A percentile compares a stretch with the other conserved stretches of the same genome.
These are phyloP conservation scores for Coreius guichenoti DNA, from an alignment of 2,797 vertebrate genomes.

Conservation along the genomic window DNA sequence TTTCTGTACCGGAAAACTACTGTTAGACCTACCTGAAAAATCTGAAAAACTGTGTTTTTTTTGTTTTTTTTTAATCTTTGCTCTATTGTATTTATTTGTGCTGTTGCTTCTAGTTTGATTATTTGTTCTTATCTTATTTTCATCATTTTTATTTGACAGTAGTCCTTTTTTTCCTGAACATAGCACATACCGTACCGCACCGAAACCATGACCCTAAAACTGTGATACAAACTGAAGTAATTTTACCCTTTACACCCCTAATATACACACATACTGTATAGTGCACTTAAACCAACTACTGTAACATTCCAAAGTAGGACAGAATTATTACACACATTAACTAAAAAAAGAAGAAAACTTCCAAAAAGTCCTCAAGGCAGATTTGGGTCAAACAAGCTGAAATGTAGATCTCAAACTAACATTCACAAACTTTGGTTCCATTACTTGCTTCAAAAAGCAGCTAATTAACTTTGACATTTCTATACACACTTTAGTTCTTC, in stretches of 20 bases:
- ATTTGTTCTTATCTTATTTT: not conserved
- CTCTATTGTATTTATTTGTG: not conserved
- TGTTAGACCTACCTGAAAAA: too few species aligned
- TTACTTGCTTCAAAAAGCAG: constrained; percentile 4
- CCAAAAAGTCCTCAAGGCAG: not conserved
- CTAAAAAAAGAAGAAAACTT: not conserved
- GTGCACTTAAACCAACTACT: not conserved
- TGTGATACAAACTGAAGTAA: not conserved
- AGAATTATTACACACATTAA: not conserved
- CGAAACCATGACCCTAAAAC: not conserved
- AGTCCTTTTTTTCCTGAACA: too few species aligned
- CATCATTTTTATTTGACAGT: not conserved
- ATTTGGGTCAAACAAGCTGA: not conserved
- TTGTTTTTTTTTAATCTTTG: too few species aligned
- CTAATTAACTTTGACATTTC: constrained; percentile 13
- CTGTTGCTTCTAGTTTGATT: not conserved
- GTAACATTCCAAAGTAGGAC: not conserved
- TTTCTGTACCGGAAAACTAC: too few species aligned
- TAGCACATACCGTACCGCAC: too few species aligned
- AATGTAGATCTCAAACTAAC: not conserved
- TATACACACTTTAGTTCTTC: not conserved
- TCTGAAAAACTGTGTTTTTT: too few species aligned
- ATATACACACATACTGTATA: not conserved
- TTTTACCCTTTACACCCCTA: not conserved
- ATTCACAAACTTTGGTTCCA: constrained; percentile 3